These are phyloP conservation scores for Acronicta aceris DNA, from an alignment of 2,888 invertebrate species.

Conservation along the genomic window DNA sequence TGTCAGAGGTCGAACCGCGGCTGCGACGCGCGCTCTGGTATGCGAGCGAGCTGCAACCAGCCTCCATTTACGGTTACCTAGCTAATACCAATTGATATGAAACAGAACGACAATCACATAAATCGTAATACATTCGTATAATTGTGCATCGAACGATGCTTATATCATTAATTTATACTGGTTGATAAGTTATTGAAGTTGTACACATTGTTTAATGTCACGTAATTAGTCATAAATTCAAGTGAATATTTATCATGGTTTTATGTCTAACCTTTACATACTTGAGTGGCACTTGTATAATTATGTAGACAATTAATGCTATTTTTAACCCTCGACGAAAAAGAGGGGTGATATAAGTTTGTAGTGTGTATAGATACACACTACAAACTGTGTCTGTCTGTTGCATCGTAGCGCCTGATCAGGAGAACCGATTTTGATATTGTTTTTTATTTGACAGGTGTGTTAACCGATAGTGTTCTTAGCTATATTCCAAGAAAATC, in stretches of 20 bases:
- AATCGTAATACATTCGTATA: conserved; percentile 32
- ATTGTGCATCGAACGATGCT: conserved; percentile 6
- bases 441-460: too few species aligned
- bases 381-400: too few species aligned
- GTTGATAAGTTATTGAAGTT: conserved; percentile 11
- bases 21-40: conserved; percentile 68
- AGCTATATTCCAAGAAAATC: too few species aligned
- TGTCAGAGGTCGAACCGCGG: conserved; percentile 77
- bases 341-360: too few species aligned
- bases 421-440: too few species aligned
- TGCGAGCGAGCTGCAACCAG: conserved; percentile 61
- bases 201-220: conserved; percentile 13
- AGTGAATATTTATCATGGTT: background rate
- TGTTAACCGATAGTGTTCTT: too few species aligned
- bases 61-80: conserved; percentile 63
- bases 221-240: conserved; percentile 6
- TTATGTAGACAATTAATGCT: background rate
- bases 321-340: too few species aligned
- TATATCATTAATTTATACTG: conserved; percentile 1
- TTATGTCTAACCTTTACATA: background rate
- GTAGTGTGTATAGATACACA: too few species aligned
- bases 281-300: background rate
- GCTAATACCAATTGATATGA: conserved; percentile 58
- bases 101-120: conserved; percentile 54
- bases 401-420: too few species aligned